Conservation (phyloP, 2,888 invertebrate species). For the Scaptomyza parva region DNA sequence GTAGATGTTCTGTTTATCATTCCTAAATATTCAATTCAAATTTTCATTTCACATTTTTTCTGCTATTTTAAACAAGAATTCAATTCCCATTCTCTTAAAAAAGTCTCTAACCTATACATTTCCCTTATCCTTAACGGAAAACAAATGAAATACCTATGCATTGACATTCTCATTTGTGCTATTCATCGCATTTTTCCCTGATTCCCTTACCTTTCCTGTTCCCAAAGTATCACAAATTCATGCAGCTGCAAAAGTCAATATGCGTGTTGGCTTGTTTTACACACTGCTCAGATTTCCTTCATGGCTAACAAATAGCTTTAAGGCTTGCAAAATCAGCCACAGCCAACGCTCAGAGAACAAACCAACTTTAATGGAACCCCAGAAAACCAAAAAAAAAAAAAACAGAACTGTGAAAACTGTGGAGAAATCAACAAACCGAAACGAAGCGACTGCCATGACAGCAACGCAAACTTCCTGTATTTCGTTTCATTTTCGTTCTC, state of each 20-base stretch:
- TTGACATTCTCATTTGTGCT: constrained; percentile 7
- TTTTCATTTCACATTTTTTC: no score
- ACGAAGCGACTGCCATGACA: constrained; percentile 57
- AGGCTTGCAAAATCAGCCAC: constrained; percentile 69
- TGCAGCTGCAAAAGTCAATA: constrained; percentile 72
- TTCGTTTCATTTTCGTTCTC: not conserved
- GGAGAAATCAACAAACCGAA: constrained; percentile 70
- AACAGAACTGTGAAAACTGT: constrained; percentile 28
- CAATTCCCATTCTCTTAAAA: not conserved
- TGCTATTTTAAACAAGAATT: not conserved
- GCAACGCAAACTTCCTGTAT: constrained; percentile 54
- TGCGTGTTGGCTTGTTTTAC: constrained; percentile 57
- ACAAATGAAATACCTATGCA: constrained; percentile 34
- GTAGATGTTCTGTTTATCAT: no score
- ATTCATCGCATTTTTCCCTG: constrained; percentile 4
- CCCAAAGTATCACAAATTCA: constrained; percentile 8
- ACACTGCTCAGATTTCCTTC: constrained; percentile 66
- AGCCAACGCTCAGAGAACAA: constrained; percentile 45
- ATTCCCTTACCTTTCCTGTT: no score
- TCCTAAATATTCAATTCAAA: no score
- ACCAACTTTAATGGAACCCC: constrained; percentile 71
- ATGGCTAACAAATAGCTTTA: constrained; percentile 71
- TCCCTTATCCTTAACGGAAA: not conserved
- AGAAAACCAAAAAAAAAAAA: no score
- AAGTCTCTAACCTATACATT: not conserved